Evolutionary conservation across 2,797 vertebrate genomes (phyloP), one percentile per base, ranked within the genome.

Genomic region (Remorina albescens): DNA sequence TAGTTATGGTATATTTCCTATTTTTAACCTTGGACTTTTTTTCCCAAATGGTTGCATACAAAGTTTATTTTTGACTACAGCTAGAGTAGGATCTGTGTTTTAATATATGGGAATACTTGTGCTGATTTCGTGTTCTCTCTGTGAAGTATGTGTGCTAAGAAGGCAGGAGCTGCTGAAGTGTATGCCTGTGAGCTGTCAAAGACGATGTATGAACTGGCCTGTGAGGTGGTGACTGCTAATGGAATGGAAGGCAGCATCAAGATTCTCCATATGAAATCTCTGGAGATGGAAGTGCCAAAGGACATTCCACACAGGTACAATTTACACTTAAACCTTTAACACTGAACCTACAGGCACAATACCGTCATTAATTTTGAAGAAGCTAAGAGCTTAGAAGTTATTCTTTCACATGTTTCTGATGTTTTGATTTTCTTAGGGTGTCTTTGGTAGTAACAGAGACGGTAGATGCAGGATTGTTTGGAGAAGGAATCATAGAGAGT

Each of bases 361-460:
- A 6, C 1, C 8, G 16, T 7, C n/a, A 23, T 34, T 11, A n/a
- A n/a, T n/a, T n/a, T n/a, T n/a, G n/a, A n/a, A n/a, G n/a, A n/a
- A n/a, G n/a, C n/a, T n/a, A 18, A 15, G 13, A 10, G 1, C 4
- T n/a, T 19, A 56, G 1, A 23, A 15, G 7, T 21, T 6, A 9
- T 60, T 54, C 50, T 47, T 0, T 46, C 3, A 16, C 57, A 12
- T 32, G 59, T 74, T 73, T 51, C 3, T 9, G 36, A 23, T 70
- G 6, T 39, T 32, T 36, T 64, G 21, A 66, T 34, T 74, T 21
- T 49, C 8, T 36, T 82, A 99, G 98, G 88, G 97, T 99, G 21
- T 99, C 97, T 2, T 90, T 99, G 91, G 97, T 99, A 88, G 96
- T 99, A 92, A 99, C 98, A n/a, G 98, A 99, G 94, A 99, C 98